Conservation (phyloP, 2,797 vertebrate species). For the Moxostoma hubbsi region DNA sequence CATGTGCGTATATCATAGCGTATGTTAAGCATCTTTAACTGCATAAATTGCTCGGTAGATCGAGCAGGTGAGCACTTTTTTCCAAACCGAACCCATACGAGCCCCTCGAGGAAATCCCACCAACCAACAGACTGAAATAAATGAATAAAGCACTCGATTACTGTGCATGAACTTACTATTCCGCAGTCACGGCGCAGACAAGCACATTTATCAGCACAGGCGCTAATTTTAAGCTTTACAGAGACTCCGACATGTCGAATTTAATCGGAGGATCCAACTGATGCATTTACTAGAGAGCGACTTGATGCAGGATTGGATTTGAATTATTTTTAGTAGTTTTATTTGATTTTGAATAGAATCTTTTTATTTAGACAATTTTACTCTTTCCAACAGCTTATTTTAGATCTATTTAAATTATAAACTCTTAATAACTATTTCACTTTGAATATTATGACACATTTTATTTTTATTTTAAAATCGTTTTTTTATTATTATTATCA, state of each 20-base stretch:
- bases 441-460: too few species aligned
- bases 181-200: constrained; percentile 86
- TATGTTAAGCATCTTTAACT: neutral
- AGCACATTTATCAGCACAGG: constrained; percentile 90
- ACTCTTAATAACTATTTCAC: too few species aligned
- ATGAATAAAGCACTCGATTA: constrained; percentile 88
- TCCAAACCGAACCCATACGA: constrained; percentile 67
- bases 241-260: neutral
- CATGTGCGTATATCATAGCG: neutral
- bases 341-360: too few species aligned
- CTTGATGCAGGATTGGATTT: too few species aligned
- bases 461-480: too few species aligned
- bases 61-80: neutral
- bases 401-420: too few species aligned
- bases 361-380: too few species aligned
- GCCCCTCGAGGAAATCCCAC: constrained; percentile 54
- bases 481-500: too few species aligned
- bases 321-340: too few species aligned
- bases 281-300: neutral
- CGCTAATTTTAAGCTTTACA: constrained; percentile 55
- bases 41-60: neutral
- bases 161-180: constrained; percentile 92
- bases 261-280: neutral
- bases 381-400: too few species aligned
- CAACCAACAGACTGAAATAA: constrained; percentile 69